These are phyloP conservation scores for Muscicapa comitata DNA, from an alignment of 2,797 vertebrate genomes.

Conservation along the genomic window DNA sequence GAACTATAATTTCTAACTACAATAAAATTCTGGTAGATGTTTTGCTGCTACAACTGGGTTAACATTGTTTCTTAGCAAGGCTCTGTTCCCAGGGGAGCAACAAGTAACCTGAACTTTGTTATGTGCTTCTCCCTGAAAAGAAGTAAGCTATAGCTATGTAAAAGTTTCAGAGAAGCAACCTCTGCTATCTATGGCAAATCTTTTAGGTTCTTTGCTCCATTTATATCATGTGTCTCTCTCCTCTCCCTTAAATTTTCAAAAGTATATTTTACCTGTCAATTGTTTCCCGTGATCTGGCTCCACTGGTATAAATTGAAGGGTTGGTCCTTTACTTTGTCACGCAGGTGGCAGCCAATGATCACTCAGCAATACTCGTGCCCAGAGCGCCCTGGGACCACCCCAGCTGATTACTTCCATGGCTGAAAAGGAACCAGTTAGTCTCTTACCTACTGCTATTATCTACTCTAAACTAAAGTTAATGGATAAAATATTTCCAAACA, in stretches of 20 bases:
- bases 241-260: conserved; percentile 34
- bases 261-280: conserved; percentile 63
- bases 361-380: conserved; percentile 67
- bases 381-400: conserved; percentile 69
- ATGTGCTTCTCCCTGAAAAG: not conserved
- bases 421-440: conserved; percentile 72
- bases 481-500: not conserved
- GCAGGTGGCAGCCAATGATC: conserved; percentile 70
- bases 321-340: conserved; percentile 73
- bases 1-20: not conserved
- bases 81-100: not conserved
- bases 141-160: not conserved
- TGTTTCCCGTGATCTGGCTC: conserved; percentile 66
- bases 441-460: conserved; percentile 68
- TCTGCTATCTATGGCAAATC: not conserved
- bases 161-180: not conserved
- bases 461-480: conserved; percentile 45
- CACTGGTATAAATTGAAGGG: conserved; percentile 64
- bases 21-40: not conserved
- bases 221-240: not conserved
- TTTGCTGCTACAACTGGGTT: not conserved
- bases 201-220: not conserved
- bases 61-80: not conserved
- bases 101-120: not conserved
- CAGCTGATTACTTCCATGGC: conserved; percentile 72